A percentile compares a stretch with the other conserved stretches of the same genome.
Conservation (phyloP, 2,113 vertebrate species). For the Lucifuga dentata region DNA sequence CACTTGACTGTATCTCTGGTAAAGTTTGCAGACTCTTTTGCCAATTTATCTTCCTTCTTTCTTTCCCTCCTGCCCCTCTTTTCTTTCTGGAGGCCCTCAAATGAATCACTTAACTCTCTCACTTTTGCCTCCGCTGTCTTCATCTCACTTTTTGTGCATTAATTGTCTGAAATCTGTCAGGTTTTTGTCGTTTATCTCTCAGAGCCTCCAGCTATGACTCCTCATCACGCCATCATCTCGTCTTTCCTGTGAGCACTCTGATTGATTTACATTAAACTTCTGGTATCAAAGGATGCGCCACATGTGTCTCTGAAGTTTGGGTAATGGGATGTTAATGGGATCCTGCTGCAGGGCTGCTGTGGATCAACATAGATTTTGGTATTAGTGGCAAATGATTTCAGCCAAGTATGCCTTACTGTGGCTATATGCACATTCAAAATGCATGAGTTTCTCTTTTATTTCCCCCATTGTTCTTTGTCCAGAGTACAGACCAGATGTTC, state of each 20-base stretch:
- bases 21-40: constrained; percentile 65
- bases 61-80: constrained; percentile 35
- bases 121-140: no score
- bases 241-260: constrained; percentile 44
- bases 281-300: constrained; percentile 64
- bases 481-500: constrained; percentile 83
- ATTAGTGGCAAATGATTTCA: constrained; percentile 78
- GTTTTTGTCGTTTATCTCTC: constrained; percentile 49
- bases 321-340: constrained; percentile 65
- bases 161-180: constrained; percentile 10
- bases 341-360: constrained; percentile 63
- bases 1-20: constrained; percentile 73
- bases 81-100: constrained; percentile 35
- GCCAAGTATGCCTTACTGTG: constrained; percentile 76
- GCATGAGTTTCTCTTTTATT: constrained; percentile 75
- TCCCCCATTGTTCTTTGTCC: constrained; percentile 72
- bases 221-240: constrained; percentile 33
- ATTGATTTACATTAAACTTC: constrained; percentile 68
- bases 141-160: constrained; percentile 36
- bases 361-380: constrained; percentile 70
- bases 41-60: constrained; percentile 70
- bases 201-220: constrained; percentile 37
- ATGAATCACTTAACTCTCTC: constrained; percentile 43
- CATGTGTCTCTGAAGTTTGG: constrained; percentile 64
- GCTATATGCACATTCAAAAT: constrained; percentile 72